Evolutionary conservation across 2,797 vertebrate species (phyloP), one percentile per base, ranked within the genome.

Genomic region (Morelia viridis): DNA sequence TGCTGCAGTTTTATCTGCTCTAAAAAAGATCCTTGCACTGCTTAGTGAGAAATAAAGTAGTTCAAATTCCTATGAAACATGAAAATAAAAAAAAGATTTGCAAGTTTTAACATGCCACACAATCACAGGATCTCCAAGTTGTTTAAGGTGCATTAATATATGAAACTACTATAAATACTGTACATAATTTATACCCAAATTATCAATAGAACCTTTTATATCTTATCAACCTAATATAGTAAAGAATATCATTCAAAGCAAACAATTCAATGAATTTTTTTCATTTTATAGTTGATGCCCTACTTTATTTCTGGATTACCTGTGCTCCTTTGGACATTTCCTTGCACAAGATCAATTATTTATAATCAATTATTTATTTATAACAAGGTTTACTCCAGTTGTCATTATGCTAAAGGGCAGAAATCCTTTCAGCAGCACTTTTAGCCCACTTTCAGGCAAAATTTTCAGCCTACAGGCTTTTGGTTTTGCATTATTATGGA

Each of bases 1-100:
- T 31, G 99, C 99, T 7, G 99, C 99, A 4, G 99, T 99, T 97
- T 99, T 99, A 96, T 99, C 99, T 6, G 99, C 99, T 97, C 99
- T 98, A 97, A 99, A 99, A 98, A 99, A 99, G 95, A 99, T 99
- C 92, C 99, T 98, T 90, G 99, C 99, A 80, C 99, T 99, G 97
- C 99, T 99, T 92, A 99, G 96, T 35, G 99, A 99, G 96, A 99
- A 99, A 98, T 99, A 98, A 22, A 99, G 98, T 94, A 99, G 97
- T 96, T 99, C 99, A 96, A 99, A 99, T 97, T 99, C 99, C 99
- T 99, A 96, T 92, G 89, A 95, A 84, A 95, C 6, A 50, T 61
- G 90, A 91, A 92, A 92, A 41, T 3, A 41, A 41, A 41, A 12
- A 94, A 92, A 58, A 5, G 31, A 1, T 2, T 53, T 94, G 60